Evolutionary conservation across 2,113 vertebrate genomes (phyloP), one percentile per base, ranked within the genome.

Genomic region (Petrocephalus zakoni): DNA sequence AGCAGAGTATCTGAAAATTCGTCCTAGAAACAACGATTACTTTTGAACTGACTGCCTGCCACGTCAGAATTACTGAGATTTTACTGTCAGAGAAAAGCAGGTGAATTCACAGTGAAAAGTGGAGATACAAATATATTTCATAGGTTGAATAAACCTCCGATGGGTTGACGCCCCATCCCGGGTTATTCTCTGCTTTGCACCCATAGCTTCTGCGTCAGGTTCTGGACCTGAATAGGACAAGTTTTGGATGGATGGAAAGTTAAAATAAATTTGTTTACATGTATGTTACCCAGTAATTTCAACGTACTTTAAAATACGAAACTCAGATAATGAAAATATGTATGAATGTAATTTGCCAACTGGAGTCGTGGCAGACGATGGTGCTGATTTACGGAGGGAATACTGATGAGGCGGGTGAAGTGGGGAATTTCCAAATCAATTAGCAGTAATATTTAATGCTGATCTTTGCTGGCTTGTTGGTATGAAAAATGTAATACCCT

Each of bases 401-500:
- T 49, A n/a, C 81, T n/a, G 10, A 49, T 49, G 46, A 49, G 37
- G 46, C 46, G 17, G 21, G 6, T 78, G 3, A 42, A 42, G 42
- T 0, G 5, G 5, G 72, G 5, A 15, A 19, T 29, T 78, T 78
- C 29, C 34, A 42, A 25, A 42, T 78, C n/a, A 78, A 42, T 42
- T 42, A 42, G 72, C 72, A 42, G 72, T 78, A 42, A 78, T 78
- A 78, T 42, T 78, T 78, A 78, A 78, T 78, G 72, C 72, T 78
- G 34, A 78, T 89, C 49, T 88, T 89, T 37, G 81, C 86, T 90
- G 11, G 8, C 82, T 56, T 88, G 87, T 0, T 1, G 29, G 86
- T 61, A 93, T 92, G 81, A 92, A 90, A 90, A 85, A 22, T 46
- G 85, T 25, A 46, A 86, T 29, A 42, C 51, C 8, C 5, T 89